Evolutionary conservation across 2,113 vertebrate species (phyloP), one percentile per base, ranked within the genome.

Genomic region (Hippocampus zosterae): DNA sequence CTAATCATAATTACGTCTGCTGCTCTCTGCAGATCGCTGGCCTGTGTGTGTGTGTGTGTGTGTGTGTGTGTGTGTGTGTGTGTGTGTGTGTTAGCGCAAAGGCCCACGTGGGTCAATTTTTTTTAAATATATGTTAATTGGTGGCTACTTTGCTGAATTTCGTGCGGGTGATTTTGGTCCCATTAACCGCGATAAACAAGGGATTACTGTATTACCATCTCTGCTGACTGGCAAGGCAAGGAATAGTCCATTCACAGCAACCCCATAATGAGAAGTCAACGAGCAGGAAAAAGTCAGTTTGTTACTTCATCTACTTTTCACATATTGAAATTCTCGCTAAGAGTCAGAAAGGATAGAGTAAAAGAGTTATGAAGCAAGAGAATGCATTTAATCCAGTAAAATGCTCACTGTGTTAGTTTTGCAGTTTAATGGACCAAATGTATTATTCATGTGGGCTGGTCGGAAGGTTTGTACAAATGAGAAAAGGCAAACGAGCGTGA

Each of bases 301-400:
- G 21, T 41, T 25, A 18, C 21, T 29, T 23, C 41, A 41, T 63
- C 21, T 63, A 63, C 37, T 63, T 63, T 63, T 63, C 41, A n/a
- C 21, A 59, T 25, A 18, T 23, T 23, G 1, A 64, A 64, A 42
- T 41, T 64, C 40, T 40, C 23, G 41, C 63, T 40, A 44, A 42
- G 41, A 25, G n/a, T 18, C 63, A 65, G 63, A 25, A 18, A 16
- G 1, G 63, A 23, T 41, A 64, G 8, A 25, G 41, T 65, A 44
- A 46, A 44, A 65, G 13, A 42, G n/a, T 42, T 46, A 46, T 16
- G 63, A 65, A 65, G 41, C 41, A 65, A 46, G 63, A 65, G 41
- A 65, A 65, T 65, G 63, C 63, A 65, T 42, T 65, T 65, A 65
- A 65, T 65, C 63, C 63, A 65, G 41, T 65, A 46, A 65, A 65